phyloP scores from a whole-genome alignment of 2,113 vertebrate genomes.

The Oryzias curvinotus region DNA sequence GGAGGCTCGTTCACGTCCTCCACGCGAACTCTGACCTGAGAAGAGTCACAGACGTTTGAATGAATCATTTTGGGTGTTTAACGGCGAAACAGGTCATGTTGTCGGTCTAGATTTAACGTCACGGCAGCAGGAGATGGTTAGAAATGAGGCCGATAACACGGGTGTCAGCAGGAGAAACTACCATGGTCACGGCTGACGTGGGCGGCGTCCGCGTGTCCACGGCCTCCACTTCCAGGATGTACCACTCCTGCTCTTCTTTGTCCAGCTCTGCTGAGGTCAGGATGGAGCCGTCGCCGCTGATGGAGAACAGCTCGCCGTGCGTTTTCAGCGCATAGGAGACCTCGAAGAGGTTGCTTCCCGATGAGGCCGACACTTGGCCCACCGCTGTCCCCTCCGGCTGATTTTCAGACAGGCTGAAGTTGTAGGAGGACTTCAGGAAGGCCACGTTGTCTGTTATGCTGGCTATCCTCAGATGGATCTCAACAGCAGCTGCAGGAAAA shows the following conservation, averaged over 20 bases:
- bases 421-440: slow-evolving; percentile 74
- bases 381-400: slow-evolving; percentile 40
- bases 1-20: slow-evolving; percentile 76
- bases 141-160: too few relatives aligned
- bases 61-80: too few relatives aligned
- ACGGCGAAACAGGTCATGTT: too few relatives aligned
- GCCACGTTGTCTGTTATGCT: slow-evolving; percentile 51
- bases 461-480: slow-evolving; percentile 60
- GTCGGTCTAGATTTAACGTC: too few relatives aligned
- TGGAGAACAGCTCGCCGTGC: slow-evolving; percentile 68
- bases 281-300: slow-evolving; percentile 66
- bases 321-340: slow-evolving; percentile 71
- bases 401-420: slow-evolving; percentile 74
- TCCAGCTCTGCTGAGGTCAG: slow-evolving; percentile 56
- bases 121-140: too few relatives aligned
- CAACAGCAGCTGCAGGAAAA: slow-evolving; percentile 59
- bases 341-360: slow-evolving; percentile 50
- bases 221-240: slow-evolving; percentile 75
- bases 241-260: slow-evolving; percentile 72
- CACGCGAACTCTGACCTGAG: slow-evolving; percentile 67
- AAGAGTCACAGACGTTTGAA: background rate
- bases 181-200: slow-evolving; percentile 69
- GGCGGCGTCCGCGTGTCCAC: slow-evolving; percentile 71
- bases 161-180: slow-evolving; percentile 19
- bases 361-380: slow-evolving; percentile 68